Conservation (phyloP, 1,140 invertebrate species). For the Alviniconcha marisindica region DNA sequence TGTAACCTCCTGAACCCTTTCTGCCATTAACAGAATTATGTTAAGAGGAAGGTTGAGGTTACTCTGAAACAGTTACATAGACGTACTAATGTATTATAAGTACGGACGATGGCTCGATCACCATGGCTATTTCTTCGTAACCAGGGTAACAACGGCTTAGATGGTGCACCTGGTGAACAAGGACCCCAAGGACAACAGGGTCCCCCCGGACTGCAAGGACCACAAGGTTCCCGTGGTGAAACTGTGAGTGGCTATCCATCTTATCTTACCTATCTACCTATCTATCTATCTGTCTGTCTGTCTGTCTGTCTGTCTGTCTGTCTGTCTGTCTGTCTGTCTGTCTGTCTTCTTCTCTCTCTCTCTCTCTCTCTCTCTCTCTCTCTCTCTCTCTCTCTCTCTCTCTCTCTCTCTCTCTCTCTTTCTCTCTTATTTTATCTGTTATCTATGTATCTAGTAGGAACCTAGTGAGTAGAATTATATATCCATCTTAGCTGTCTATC, state of each 20-base stretch:
- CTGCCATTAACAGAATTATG: too few relatives aligned
- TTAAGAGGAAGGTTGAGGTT: too few relatives aligned
- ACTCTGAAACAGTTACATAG: too few relatives aligned
- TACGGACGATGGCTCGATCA: neutral
- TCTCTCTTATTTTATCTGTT: neutral
- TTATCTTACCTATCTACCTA: neutral
- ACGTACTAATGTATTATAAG: too few relatives aligned
- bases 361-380: constrained; percentile 1
- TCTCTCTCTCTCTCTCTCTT: neutral
- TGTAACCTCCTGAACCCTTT: too few relatives aligned
- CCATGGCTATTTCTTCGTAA: neutral
- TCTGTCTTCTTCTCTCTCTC: neutral
- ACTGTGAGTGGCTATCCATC: constrained; percentile 24
- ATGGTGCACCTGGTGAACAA: constrained; percentile 48
- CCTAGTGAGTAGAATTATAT: neutral
- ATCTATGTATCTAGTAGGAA: neutral
- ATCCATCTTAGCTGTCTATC: neutral
- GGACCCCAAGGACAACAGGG: constrained; percentile 44
- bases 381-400: neutral
- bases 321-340: neutral
- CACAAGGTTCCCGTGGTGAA: constrained; percentile 41
- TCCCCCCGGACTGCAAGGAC: constrained; percentile 43
- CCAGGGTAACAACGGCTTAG: constrained; percentile 47
- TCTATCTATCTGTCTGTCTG: neutral
- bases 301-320: neutral